These are phyloP conservation scores for Notodonta ziczac DNA, from an alignment of 2,888 invertebrate species.

Conservation along the genomic window DNA sequence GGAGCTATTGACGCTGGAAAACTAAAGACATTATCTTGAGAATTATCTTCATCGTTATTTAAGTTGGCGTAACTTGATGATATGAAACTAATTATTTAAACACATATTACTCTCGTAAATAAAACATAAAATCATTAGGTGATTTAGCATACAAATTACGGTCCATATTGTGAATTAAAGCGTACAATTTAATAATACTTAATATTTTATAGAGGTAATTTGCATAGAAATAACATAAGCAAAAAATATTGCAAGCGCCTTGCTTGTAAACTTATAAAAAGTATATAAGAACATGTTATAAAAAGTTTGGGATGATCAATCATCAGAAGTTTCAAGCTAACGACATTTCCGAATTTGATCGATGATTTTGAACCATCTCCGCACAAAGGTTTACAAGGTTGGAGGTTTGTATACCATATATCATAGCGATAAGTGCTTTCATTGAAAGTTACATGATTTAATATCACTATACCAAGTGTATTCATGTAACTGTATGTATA, in stretches of 20 bases:
- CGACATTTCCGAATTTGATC: conserved; percentile 44
- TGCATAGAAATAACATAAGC: conserved; percentile 25
- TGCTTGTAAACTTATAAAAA: conserved; percentile 12
- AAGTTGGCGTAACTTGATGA: background rate
- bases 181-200: conserved; percentile 22
- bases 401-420: conserved; percentile 12
- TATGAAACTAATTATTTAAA: background rate
- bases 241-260: conserved; percentile 14
- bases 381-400: conserved; percentile 25
- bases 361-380: conserved; percentile 41
- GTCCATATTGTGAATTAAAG: conserved; percentile 18
- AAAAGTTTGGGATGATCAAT: conserved; percentile 40
- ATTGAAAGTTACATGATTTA: background rate
- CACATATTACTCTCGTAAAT: background rate
- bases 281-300: conserved; percentile 15
- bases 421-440: background rate
- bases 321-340: conserved; percentile 41
- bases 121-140: too few relatives aligned
- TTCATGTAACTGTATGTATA: too few relatives aligned
- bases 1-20: conserved; percentile 11
- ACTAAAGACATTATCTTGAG: background rate
- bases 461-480: background rate
- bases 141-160: background rate
- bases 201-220: conserved; percentile 27
- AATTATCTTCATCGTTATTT: too few relatives aligned